Base-by-base conservation (phyloP, 2,113 vertebrate genomes). In the Anseranas semipalmata region DNA sequence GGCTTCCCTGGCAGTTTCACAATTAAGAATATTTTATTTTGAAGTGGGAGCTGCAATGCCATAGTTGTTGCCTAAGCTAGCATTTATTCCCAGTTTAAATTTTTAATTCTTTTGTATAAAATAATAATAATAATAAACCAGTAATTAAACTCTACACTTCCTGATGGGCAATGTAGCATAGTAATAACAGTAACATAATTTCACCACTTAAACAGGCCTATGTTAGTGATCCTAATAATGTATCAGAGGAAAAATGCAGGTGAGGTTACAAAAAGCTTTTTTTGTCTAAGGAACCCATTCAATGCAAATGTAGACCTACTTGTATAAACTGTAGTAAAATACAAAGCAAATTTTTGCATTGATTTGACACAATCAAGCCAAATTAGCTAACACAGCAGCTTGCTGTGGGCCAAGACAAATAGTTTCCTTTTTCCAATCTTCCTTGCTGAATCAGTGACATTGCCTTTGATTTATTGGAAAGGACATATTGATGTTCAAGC, bases 1-100 rank as follows among this genome's bases (percentile, higher is more conserved):
- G 25, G 17, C 5, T 66, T 87, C 73, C 25, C 32, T 92, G 33
- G 53, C 45, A 96, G n/a, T 83, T 76, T 87, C 33, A 71, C 53
- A 68, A 25, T 52, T 84, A 75, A 88, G 37, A 80, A 76, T 92
- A 91, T 80, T 88, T 94, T 93, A 84, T 56, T 81, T 87, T 90
- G 59, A 73, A 62, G 37, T 85, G 33, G 55, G 30, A 91, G 10
- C 12, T 50, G 7, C 30, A 85, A 56, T 63, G 15, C 32, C 7
- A 19, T 43, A 77, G 37, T 66, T 93, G 56, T 58, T 92, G 22
- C 35, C 39, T 74, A 41, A 37, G 50, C 48, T 24, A 85, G 1
- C 2, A 6, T 50, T 82, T 95, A 81, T 70, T 89, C 58, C 43
- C 12, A 52, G 25, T 48, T 85, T 55, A 72, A 85, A 56, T 50